Evolutionary conservation across 2,113 vertebrate species (phyloP).

Genomic region (Chaetops frenatus): DNA sequence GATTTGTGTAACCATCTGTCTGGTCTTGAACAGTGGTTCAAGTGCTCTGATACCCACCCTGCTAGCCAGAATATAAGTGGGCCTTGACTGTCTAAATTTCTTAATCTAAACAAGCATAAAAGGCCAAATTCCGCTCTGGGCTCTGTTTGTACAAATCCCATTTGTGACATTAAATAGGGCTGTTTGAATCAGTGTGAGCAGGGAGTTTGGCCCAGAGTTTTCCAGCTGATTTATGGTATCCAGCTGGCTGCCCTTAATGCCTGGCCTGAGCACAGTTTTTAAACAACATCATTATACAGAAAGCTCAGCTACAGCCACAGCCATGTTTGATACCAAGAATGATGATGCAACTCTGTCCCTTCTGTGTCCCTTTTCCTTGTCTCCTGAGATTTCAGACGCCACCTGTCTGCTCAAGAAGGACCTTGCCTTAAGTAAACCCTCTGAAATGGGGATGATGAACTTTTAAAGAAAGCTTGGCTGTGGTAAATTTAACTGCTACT

Average conservation of each 20-base stretch:
- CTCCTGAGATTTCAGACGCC: neutral
- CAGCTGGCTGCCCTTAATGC: constrained; percentile 22
- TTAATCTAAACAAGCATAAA: constrained; percentile 44
- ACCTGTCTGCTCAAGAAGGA: neutral
- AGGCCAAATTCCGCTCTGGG: constrained; percentile 29
- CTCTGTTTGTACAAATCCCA: neutral
- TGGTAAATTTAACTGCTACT: neutral
- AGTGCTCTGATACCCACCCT: constrained; percentile 1
- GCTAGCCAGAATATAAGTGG: constrained; percentile 32
- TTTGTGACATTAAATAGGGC: constrained; percentile 8
- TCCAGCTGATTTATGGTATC: constrained; percentile 36
- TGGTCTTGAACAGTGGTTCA: too few species aligned
- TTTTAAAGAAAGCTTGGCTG: neutral
- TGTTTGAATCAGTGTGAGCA: neutral
- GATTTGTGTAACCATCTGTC: constrained; percentile 52
- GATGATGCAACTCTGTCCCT: neutral
- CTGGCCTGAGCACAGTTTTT: neutral
- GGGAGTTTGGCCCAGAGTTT: neutral
- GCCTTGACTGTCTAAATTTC: constrained; percentile 42
- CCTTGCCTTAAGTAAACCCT: neutral
- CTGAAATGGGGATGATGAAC: neutral
- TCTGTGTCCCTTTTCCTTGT: neutral
- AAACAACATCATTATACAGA: neutral
- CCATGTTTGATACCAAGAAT: neutral
- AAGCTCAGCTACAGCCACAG: neutral